Conservation (phyloP, 1,140 invertebrate species). For the Mycetomoellerius zeteki region DNA sequence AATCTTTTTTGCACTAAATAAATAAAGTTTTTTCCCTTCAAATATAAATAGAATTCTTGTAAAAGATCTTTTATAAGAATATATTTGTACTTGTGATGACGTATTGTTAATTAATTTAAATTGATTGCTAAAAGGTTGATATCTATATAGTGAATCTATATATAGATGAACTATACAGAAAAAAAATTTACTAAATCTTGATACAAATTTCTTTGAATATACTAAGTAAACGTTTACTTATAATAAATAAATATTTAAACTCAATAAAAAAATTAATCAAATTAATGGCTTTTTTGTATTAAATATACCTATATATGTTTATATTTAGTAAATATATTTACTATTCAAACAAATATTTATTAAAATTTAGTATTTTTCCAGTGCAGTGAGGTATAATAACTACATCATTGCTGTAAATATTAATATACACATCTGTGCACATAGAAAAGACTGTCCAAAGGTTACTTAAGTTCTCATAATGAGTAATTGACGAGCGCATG, state of each 20-base stretch:
- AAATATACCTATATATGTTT: no score
- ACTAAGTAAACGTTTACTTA: no score
- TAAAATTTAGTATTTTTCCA: no score
- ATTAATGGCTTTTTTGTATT: no score
- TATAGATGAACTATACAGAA: no score
- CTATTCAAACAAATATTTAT: no score
- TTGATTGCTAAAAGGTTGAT: background rate
- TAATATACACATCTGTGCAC: background rate
- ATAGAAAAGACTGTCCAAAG: background rate
- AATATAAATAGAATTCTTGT: background rate
- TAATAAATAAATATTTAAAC: no score
- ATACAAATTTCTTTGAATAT: no score
- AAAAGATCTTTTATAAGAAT: background rate
- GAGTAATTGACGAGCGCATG: slow-evolving; percentile 9
- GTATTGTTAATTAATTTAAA: background rate
- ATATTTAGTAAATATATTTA: no score
- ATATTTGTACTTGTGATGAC: background rate
- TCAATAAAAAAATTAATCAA: no score
- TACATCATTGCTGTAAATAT: background rate
- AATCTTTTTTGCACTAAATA: background rate
- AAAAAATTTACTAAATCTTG: no score
- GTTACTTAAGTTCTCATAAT: slow-evolving; percentile 4
- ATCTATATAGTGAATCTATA: no score
- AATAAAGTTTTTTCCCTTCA: background rate
- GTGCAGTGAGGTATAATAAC: background rate